Evolutionary conservation across 2,888 invertebrate species (phyloP), one percentile per base, ranked within the genome.

Genomic region (Acholoe squamosa): DNA sequence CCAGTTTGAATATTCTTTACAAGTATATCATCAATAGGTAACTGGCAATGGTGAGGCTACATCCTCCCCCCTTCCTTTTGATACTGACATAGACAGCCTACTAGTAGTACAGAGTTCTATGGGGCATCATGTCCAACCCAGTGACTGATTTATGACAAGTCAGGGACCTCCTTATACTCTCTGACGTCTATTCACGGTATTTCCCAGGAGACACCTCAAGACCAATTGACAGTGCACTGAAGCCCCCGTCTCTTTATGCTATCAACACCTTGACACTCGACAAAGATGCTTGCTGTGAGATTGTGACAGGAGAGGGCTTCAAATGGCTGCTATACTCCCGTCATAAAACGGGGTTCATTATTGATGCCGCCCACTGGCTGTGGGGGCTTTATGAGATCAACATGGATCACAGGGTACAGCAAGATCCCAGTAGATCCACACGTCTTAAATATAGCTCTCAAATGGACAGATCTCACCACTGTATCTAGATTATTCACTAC

Each of bases 91-190:
- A 3, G 19, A 14, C 19, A 61, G 22, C 3, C 5, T 61, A n/a
- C 61, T 61, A n/a, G n/a, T n/a, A n/a, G n/a, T n/a, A 61, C n/a
- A 61, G 61, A n/a, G n/a, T n/a, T 61, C 5, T 0, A 61, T 7
- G 19, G 43, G 43, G 61, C 14, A 61, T 19, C 3, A 14, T 61
- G 61, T 61, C n/a, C 61, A 61, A 61, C n/a, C 22, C 14, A n/a
- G 61, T 61, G 61, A 61, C 61, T 61, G 61, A 61, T 61, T 61
- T 61, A 61, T 61, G 61, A 61, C 19, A 61, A 61, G 61, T 61
- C 43, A 43, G 61, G 22, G 12, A 61, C 19, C 54, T 19, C 54
- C n/a, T 19, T n/a, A 12, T 19, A n/a, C 61, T 61, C 61, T 12
- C 22, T 61, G 61, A 61, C 22, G n/a, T n/a, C 61, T n/a, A 61